Base-by-base conservation (phyloP, 2,888 invertebrate species). In the Geotrupes spiniger region DNA sequence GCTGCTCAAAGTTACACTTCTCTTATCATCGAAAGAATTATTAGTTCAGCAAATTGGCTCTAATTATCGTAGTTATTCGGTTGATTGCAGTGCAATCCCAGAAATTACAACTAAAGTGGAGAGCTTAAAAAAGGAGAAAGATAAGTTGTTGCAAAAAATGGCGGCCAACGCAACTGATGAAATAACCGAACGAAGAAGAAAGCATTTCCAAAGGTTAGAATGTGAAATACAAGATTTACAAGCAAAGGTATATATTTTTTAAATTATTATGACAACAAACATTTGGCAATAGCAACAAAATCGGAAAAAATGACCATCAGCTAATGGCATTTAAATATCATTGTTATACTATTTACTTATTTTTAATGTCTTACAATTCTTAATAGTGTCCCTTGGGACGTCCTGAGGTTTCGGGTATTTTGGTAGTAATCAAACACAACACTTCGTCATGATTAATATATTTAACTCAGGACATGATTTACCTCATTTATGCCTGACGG, bases 161-260 rank as follows among this genome's bases (percentile, higher is more conserved):
- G 56, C 3, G 62, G 62, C 9, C 45, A n/a, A n/a, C n/a, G n/a
- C 52, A 9, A 53, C 60, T 9, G 58, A 43, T 10, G 86, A 87
- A 55, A 64, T 83, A 0, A 79, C 85, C 12, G 92, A 93, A 62
- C 84, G 87, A 56, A 78, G 91, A 0, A 80, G 90, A 12, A 86
- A 85, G 49, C 83, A 89, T 27, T 78, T 94, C 0, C 84, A 89
- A 50, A 80, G 83, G 14, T 70, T 94, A 0, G 94, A 94, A 63
- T 75, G 78, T 0, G 84, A 91, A 69, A 85, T 94, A 39, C 54
- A 77, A 0, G 83, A 85, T 1, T 71, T 92, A 54, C 83, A 82
- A 60, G 86, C 83, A 61, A 90, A 88, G 64, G 60, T 61, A 28
- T 14, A 29, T n/a, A n/a, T n/a, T n/a, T n/a, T n/a, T n/a, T n/a